Evolutionary conservation across 1,140 invertebrate species (phyloP), one percentile per base, ranked within the genome.

Genomic region (Lysiphlebus fabarum): DNA sequence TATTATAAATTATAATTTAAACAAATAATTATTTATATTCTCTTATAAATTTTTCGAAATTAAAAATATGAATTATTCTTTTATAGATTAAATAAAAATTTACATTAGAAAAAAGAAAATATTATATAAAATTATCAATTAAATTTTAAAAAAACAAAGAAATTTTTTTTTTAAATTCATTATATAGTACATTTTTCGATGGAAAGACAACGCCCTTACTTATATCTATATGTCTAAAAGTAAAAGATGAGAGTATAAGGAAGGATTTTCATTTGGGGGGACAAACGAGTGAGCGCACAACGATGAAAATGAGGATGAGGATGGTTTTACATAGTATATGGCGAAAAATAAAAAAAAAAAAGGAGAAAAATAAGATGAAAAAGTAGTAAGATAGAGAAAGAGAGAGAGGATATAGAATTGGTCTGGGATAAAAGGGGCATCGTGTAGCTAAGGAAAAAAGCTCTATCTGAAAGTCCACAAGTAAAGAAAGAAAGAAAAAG

Each of bases 181-280:
- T 26, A 26, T 26, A 26, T 26, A 26, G 17, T 26, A 1, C 17
- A 26, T 26, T 55, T 57, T 53, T 56, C 48, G 53, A 66, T 60
- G 65, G 67, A 71, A 79, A 79, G 76, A 79, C 76, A 79, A 79
- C 77, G 77, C 77, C 76, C 77, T 78, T 78, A 76, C 71, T 78
- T 74, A 78, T 76, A 64, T 26, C 47, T 61, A 74, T 73, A 76
- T 67, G 72, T 71, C 66, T 65, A 26, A 26, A 26, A 26, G 63
- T 60, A 47, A 40, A 36, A 49, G 8, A 33, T 33, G 34, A n/a
- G 54, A 47, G 54, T 38, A 51, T 53, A 53, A 47, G 58, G 51
- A 53, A 58, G 50, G 17, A 26, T 26, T 26, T 26, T 26, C 17
- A 26, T 26, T 26, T 26, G 17, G 17, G 58, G 56, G 58, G 50